These are phyloP conservation scores for Stegodyphus dumicola DNA, from an alignment of 1,140 invertebrate species.

Conservation along the genomic window DNA sequence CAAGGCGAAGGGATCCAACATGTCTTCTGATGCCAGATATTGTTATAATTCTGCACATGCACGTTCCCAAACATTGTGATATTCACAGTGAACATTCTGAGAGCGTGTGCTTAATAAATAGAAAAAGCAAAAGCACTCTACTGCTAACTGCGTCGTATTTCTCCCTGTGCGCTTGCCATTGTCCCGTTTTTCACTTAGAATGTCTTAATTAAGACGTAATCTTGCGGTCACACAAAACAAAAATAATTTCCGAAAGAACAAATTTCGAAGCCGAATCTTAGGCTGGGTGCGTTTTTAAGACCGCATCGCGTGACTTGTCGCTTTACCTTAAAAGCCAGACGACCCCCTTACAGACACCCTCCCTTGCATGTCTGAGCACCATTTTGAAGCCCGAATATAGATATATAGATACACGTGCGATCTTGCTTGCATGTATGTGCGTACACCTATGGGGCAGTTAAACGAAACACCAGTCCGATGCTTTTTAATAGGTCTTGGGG, in stretches of 20 bases:
- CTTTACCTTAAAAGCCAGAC: conserved; percentile 23
- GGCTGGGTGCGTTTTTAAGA: conserved; percentile 5
- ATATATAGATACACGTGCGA: background rate
- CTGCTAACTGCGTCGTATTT: too few relatives aligned
- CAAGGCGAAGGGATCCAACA: too few relatives aligned
- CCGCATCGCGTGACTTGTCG: conserved; percentile 28
- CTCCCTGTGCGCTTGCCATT: too few relatives aligned
- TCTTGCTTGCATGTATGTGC: background rate
- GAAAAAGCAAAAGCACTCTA: too few relatives aligned
- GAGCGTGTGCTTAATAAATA: too few relatives aligned
- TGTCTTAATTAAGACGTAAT: conserved; percentile 44
- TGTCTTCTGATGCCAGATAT: too few relatives aligned
- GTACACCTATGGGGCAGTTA: too few relatives aligned
- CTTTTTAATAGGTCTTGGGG: too few relatives aligned
- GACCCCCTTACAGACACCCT: conserved; percentile 1
- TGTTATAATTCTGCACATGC: too few relatives aligned
- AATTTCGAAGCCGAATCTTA: conserved; percentile 2
- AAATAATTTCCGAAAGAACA: conserved; percentile 1
- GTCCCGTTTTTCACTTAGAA: background rate
- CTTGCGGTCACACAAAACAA: conserved; percentile 2
- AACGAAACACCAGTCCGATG: too few relatives aligned
- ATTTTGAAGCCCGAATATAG: background rate
- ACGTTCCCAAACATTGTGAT: too few relatives aligned
- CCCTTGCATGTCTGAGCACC: conserved; percentile 18
- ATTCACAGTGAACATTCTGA: too few relatives aligned